Base-by-base conservation (phyloP, 2,797 vertebrate genomes). In the Dendrocincla fuliginosa region DNA sequence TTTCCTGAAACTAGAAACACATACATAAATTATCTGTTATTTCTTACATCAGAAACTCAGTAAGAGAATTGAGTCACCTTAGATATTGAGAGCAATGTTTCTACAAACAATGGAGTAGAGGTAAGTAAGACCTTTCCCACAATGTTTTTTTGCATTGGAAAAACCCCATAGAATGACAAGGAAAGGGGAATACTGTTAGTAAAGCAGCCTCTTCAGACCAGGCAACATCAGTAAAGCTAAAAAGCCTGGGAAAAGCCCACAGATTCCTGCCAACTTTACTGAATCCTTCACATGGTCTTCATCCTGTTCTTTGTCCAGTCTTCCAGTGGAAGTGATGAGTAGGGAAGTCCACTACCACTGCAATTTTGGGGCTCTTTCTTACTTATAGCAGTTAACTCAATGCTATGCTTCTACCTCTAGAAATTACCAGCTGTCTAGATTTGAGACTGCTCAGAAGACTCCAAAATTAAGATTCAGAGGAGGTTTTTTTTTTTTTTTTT, bases 161-260 rank as follows among this genome's bases (percentile, higher is more conserved):
- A 85, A 68, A 13, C 25, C 44, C 44, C 41, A 47, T 1, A 41
- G 14, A 52, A 17, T 13, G 4, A 47, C 35, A 37, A 24, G 4
- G 24, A 65, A 71, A 75, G 22, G 30, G 7, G 19, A 30, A 42
- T 46, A 42, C 8, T 63, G 5, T 18, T 32, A 74, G 24, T 17
- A 82, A 79, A 55, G 9, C 6, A 83, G 32, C 4, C 10, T 76
- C 14, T 70, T 61, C 28, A 37, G 32, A 74, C 64, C 28, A 79
- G 39, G 18, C 13, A 55, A 27, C 10, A 46, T 19, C 19, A 74
- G 16, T 17, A 90, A 70, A 82, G 23, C 6, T 17, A 77, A 87
- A 42, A 60, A 69, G 16, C 0, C 2, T 30, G 5, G 3, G 39
- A 47, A 42, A 67, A 3, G 0, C 0, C 2, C 1, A 32, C 3